Evolutionary conservation across 2,797 vertebrate species (phyloP).

Genomic region (Lophius americanus): DNA sequence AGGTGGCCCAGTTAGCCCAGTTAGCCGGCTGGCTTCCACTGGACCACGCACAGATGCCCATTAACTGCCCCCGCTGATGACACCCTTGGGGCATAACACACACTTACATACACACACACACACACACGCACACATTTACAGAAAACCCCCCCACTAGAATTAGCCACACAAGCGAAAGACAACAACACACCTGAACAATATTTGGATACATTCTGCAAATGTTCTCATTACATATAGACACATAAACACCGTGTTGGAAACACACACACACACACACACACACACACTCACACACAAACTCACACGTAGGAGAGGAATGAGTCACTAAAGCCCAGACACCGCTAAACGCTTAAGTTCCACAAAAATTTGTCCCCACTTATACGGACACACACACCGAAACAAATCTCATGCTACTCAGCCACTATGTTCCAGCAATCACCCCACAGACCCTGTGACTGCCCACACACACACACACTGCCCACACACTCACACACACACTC

Average conservation of each 20-base stretch:
- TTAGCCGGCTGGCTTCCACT: constrained; percentile 78
- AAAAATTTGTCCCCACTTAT: constrained; percentile 47
- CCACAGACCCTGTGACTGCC: constrained; percentile 69
- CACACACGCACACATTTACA: constrained; percentile 17
- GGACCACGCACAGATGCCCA: constrained; percentile 86
- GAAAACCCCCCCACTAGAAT: constrained; percentile 23
- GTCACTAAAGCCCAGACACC: constrained; percentile 54
- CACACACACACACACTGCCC: constrained; percentile 49
- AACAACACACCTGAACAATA: constrained; percentile 50
- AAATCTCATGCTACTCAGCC: constrained; percentile 64
- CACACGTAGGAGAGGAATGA: constrained; percentile 33
- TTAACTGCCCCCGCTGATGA: constrained; percentile 84
- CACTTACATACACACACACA: constrained; percentile 32
- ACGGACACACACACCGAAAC: constrained; percentile 45
- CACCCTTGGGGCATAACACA: constrained; percentile 71
- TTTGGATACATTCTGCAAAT: constrained; percentile 21
- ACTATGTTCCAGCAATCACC: constrained; percentile 66
- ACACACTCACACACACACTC: constrained; percentile 40
- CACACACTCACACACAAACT: constrained; percentile 21
- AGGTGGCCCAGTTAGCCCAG: constrained; percentile 78
- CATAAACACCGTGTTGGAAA: no score
- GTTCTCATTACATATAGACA: constrained; percentile 9
- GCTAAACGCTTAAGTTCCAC: constrained; percentile 53
- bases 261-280: neutral
- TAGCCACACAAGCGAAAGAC: constrained; percentile 22